Conservation (phyloP, 2,113 vertebrate species). For the Cryptotis parvus region DNA sequence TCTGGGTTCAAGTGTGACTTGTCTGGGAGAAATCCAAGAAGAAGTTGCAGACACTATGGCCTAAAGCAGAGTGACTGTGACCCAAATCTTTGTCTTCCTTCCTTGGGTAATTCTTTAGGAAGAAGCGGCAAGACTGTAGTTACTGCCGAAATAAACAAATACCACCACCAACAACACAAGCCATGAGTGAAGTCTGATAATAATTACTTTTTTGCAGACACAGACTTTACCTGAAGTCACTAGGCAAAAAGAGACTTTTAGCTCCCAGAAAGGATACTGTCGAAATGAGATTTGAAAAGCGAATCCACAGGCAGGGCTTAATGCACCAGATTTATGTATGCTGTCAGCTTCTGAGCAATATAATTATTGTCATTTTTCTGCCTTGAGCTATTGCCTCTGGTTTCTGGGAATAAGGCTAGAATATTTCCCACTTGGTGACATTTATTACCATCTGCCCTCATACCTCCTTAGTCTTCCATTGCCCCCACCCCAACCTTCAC, state of each 20-base stretch:
- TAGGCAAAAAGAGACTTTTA: slow-evolving; percentile 59
- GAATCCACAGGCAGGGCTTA: slow-evolving; percentile 74
- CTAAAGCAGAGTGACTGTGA: slow-evolving; percentile 62
- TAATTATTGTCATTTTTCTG: slow-evolving; percentile 84
- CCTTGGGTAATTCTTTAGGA: slow-evolving; percentile 48
- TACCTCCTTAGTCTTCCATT: not conserved
- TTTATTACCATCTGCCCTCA: slow-evolving; percentile 61
- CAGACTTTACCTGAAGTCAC: slow-evolving; percentile 67
- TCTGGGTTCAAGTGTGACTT: slow-evolving; percentile 55
- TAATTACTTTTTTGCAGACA: slow-evolving; percentile 65
- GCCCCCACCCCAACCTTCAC: not conserved
- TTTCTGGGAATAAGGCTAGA: slow-evolving; percentile 82
- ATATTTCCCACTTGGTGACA: slow-evolving; percentile 76
- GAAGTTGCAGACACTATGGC: not conserved
- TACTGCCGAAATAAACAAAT: slow-evolving; percentile 45
- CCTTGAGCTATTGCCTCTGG: slow-evolving; percentile 78
- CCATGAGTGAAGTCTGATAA: slow-evolving; percentile 45
- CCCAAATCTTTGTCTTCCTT: slow-evolving; percentile 28
- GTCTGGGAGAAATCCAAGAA: slow-evolving; percentile 38
- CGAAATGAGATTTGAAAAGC: slow-evolving; percentile 80
- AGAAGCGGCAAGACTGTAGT: slow-evolving; percentile 69
- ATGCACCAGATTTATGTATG: slow-evolving; percentile 78
- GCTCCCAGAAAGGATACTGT: slow-evolving; percentile 60
- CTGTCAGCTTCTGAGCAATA: slow-evolving; percentile 80
- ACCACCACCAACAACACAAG: not conserved